A percentile compares a stretch with the other conserved stretches of the same genome.
phyloP scores from a whole-genome alignment of 2,888 invertebrate species.

The Orthosia gracilis region DNA sequence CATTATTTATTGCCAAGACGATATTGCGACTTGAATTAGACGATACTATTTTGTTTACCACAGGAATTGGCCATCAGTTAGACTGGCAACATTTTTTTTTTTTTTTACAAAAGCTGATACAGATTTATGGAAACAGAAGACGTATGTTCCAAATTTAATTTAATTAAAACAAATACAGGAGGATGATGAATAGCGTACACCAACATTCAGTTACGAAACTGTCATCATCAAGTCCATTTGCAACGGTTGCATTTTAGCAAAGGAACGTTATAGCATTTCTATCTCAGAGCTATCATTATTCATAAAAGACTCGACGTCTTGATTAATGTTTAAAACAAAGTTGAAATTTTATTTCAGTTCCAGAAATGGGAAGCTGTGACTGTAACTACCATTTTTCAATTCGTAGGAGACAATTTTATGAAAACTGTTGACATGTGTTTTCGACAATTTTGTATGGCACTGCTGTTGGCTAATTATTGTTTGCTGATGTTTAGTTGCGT shows the following conservation, averaged over 20 bases:
- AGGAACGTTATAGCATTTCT: constrained; percentile 60
- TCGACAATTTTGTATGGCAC: constrained; percentile 40
- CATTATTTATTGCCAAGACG: no score
- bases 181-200: constrained; percentile 28
- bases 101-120: not conserved
- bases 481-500: constrained; percentile 34
- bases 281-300: constrained; percentile 76
- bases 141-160: not conserved
- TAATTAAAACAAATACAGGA: not conserved
- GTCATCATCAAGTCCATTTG: constrained; percentile 63
- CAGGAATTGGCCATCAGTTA: no score
- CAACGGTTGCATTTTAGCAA: constrained; percentile 65
- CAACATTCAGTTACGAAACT: constrained; percentile 41
- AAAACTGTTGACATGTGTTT: constrained; percentile 61
- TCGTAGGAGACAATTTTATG: constrained; percentile 60
- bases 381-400: constrained; percentile 67
- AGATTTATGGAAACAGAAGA: not conserved
- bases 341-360: constrained; percentile 74
- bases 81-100: not conserved
- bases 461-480: constrained; percentile 52
- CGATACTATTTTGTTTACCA: no score
- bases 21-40: no score
- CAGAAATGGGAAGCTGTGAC: constrained; percentile 58
- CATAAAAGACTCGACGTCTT: constrained; percentile 75
- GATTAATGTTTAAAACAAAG: constrained; percentile 79